A percentile compares a stretch with the other conserved stretches of the same genome.
Conservation (phyloP, 2,888 invertebrate species). For the Asteroscopus sphinx region DNA sequence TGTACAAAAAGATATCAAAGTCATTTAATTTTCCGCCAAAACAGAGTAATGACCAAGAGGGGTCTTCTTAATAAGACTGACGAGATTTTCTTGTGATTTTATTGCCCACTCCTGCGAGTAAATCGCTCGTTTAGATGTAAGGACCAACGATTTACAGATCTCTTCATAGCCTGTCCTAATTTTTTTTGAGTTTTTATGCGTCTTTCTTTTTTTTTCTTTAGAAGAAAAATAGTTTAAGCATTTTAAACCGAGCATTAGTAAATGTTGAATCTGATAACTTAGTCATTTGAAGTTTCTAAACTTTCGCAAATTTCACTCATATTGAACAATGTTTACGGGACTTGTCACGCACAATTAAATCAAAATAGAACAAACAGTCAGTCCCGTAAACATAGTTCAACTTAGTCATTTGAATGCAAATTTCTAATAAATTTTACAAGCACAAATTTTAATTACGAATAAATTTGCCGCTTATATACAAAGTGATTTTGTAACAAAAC, state of each 20-base stretch:
- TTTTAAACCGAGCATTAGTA: conserved; percentile 17
- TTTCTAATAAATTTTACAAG: conserved; percentile 3
- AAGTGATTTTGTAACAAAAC: not conserved
- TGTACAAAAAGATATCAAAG: conserved; percentile 65
- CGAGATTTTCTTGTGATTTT: conserved; percentile 77
- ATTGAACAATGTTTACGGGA: too few species aligned
- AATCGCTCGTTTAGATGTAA: conserved; percentile 79
- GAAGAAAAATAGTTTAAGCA: conserved; percentile 24
- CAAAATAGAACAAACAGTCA: too few species aligned
- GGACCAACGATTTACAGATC: conserved; percentile 76
- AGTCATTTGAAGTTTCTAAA: too few species aligned
- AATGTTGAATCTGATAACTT: conserved; percentile 2
- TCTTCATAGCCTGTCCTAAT: conserved; percentile 72
- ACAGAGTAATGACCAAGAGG: conserved; percentile 74
- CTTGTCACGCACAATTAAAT: too few species aligned
- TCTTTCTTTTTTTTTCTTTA: conserved; percentile 30
- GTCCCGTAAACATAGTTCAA: too few species aligned
- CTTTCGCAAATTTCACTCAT: too few species aligned
- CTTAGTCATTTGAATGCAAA: conserved; percentile 9
- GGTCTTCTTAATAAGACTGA: conserved; percentile 75
- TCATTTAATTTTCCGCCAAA: conserved; percentile 80
- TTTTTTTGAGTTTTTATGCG: conserved; percentile 69
- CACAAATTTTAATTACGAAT: not conserved
- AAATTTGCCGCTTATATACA: not conserved
- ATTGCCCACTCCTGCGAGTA: conserved; percentile 75